Base-by-base conservation (phyloP, 2,797 vertebrate genomes). In the Spea hammondii region DNA sequence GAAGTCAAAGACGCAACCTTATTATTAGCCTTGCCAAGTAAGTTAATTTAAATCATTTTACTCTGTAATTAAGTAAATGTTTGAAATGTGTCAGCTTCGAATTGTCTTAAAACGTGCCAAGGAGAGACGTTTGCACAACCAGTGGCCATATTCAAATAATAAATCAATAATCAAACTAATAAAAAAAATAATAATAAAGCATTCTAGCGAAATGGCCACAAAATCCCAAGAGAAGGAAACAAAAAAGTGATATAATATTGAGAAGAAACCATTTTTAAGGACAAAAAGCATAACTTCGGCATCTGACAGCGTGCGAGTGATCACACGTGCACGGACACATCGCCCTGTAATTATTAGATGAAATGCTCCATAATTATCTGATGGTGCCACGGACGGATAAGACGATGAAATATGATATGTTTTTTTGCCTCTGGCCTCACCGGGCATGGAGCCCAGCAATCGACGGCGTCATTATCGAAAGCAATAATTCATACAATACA, bases 51-150 rank as follows among this genome's bases (percentile, higher is more conserved):
- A 32, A 32, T 32, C 32, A 32, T 32, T 51, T 45, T 70, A 8
- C 69, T 44, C 17, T 72, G 44, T 72, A 59, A 72, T 72, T 72
- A 72, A 55, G 6, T 46, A 57, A 72, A 72, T 72, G 44, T 55
- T 72, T 71, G 70, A 57, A 47, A 71, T n/a, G 3, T 71, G 70
- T 49, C 68, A 55, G 50, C 68, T 70, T 44, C 51, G 10, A 7
- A 11, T 7, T 1, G 51, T 53, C 10, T 53, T 53, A 3, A 7
- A 53, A 53, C 51, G 10, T 11, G 51, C 51, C 51, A 53, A 53
- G 51, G 51, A 53, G 51, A 53, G 51, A 53, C 6, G 51, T 53
- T 53, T 53, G 51, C 51, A 2, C 1, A 53, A 53, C 51, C 6
- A 53, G 51, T 1, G 51, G 6, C 51, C 51, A 53, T 32, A 32